phyloP scores from a whole-genome alignment of 2,113 vertebrate genomes.

The Gila orcuttii region DNA sequence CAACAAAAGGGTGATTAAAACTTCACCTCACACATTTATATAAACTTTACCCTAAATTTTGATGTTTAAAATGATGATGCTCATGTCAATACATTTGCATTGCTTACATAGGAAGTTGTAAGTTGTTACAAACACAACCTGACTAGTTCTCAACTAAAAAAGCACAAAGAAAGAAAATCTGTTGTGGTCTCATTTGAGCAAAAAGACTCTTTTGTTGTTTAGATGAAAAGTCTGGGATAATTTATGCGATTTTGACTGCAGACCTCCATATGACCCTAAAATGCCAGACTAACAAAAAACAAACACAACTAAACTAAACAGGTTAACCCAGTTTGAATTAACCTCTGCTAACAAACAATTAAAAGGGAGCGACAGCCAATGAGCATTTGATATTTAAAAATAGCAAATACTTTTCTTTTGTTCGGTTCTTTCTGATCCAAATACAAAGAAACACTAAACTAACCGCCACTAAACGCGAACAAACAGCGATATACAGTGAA shows the following conservation, averaged over 20 bases:
- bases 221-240: constrained; percentile 62
- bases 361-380: neutral
- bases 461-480: neutral
- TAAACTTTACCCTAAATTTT: neutral
- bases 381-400: neutral
- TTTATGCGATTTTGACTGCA: constrained; percentile 65
- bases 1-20: neutral
- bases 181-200: constrained; percentile 51
- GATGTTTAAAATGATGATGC: neutral
- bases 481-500: neutral
- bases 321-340: neutral
- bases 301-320: neutral
- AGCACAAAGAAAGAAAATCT: neutral
- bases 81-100: too few species aligned
- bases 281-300: constrained; percentile 48
- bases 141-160: neutral
- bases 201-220: constrained; percentile 63
- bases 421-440: neutral
- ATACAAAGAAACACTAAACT: neutral
- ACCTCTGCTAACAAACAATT: neutral
- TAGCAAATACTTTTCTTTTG: neutral
- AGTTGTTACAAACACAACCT: neutral
- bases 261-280: constrained; percentile 65
- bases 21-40: neutral
- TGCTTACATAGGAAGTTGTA: neutral